Evolutionary conservation across 2,113 vertebrate genomes (phyloP), one percentile per base, ranked within the genome.

Genomic region (Varanus komodoensis): DNA sequence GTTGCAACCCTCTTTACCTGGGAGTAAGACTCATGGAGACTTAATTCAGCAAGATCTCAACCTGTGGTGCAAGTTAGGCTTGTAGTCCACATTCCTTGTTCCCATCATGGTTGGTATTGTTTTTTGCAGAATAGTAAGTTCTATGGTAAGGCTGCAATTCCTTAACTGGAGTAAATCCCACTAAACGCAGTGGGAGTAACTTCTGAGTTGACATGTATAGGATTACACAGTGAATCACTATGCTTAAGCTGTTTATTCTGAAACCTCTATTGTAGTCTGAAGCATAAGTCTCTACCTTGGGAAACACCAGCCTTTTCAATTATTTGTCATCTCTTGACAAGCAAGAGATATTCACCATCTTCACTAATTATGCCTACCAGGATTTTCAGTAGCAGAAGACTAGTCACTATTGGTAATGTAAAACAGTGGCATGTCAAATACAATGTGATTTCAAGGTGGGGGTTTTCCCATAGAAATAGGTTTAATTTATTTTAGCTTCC

Each of bases 321-420:
- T 94, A 38, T 57, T 91, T 77, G n/a, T 50, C 34, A 75, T 81
- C 89, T 86, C 84, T 83, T 86, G 71, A 89, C 67, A 86, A 93
- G 89, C 32, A 90, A 84, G 54, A 25, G 91, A 86, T 68, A 25
- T 57, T 84, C 88, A 68, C 89, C 7, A 38, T 78, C 57, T 86
- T 87, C 75, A 92, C 54, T 92, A 92, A 93, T 95, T 94, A 90
- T 89, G 83, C 44, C 84, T 87, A 52, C 71, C 74, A 91, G 87
- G 23, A 11, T 86, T 92, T 95, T 90, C 78, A 83, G 82, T 68
- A 85, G 75, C 44, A 91, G 87, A 93, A 92, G 89, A 89, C 38
- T 1, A 91, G 84, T 91, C 82, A 23, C 82, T 86, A 64, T 91
- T 95, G 90, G 78, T 88, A 89, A 87, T 92, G 73, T 90, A 90